These are phyloP conservation scores for Pelmatolapia mariae DNA, from an alignment of 2,113 vertebrate genomes.

Conservation along the genomic window DNA sequence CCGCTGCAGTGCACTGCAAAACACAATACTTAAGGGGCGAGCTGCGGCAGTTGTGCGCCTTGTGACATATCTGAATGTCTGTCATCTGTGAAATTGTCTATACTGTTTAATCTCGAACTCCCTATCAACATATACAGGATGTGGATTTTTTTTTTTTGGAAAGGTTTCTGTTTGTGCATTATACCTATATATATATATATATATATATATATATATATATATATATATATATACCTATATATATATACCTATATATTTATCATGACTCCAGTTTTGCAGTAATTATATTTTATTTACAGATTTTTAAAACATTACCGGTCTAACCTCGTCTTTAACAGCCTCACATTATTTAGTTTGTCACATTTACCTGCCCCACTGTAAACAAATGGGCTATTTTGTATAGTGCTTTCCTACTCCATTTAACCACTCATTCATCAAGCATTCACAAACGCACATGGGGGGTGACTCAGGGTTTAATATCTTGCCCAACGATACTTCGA, in stretches of 20 bases:
- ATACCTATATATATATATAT: not conserved
- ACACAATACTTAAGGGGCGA: constrained; percentile 47
- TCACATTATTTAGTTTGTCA: not conserved
- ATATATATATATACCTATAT: too few species aligned
- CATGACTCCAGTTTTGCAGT: not conserved
- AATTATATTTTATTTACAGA: constrained; percentile 19
- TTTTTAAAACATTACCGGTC: not conserved
- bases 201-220: not conserved
- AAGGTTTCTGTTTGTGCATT: not conserved
- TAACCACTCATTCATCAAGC: not conserved
- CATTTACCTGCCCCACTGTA: not conserved
- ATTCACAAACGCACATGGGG: not conserved
- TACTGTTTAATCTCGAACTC: constrained; percentile 10
- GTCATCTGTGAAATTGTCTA: constrained; percentile 15
- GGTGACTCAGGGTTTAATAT: not conserved
- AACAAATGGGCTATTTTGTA: not conserved
- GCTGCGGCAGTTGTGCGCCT: not conserved
- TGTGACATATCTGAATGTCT: constrained; percentile 32
- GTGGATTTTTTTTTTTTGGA: not conserved
- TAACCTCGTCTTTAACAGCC: not conserved
- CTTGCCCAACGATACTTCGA: not conserved
- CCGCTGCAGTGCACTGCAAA: constrained; percentile 41
- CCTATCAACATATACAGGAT: not conserved
- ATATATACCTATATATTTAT: not conserved
- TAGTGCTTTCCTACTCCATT: not conserved